phyloP scores from a whole-genome alignment of 2,888 invertebrate genomes.

The Drosophila siamana region DNA sequence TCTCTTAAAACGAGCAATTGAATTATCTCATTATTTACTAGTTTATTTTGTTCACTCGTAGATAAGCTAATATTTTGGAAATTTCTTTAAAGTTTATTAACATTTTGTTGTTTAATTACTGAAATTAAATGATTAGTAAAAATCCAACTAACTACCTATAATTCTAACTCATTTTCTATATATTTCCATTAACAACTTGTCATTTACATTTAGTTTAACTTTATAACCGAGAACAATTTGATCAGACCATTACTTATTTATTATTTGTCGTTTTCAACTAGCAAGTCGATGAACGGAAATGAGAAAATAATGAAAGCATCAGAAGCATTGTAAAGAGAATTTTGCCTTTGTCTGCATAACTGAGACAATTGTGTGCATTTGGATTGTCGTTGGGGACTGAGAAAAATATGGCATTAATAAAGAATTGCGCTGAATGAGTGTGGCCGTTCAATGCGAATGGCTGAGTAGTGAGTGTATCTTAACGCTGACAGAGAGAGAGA shows the following conservation, averaged over 20 bases:
- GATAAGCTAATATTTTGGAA: too few species aligned
- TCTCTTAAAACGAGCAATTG: too few species aligned
- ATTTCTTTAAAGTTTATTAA: too few species aligned
- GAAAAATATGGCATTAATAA: constrained; percentile 56
- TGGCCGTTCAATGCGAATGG: constrained; percentile 55
- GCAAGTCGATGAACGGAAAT: neutral
- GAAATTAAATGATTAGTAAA: too few species aligned
- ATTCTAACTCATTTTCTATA: neutral
- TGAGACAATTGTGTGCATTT: constrained; percentile 41
- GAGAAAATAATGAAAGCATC: neutral
- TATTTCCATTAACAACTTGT: neutral
- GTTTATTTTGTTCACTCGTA: too few species aligned
- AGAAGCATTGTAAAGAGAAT: neutral
- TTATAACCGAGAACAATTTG: neutral
- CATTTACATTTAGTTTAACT: neutral
- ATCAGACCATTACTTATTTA: neutral
- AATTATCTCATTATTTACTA: too few species aligned
- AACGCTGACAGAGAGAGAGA: constrained; percentile 25
- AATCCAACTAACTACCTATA: too few species aligned
- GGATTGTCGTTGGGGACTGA: neutral
- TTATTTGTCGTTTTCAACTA: neutral
- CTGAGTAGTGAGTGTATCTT: constrained; percentile 52
- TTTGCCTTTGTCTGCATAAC: neutral
- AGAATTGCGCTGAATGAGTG: constrained; percentile 43
- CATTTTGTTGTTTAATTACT: too few species aligned